Conservation (phyloP, 2,113 vertebrate species). For the Brachirus orientalis region DNA sequence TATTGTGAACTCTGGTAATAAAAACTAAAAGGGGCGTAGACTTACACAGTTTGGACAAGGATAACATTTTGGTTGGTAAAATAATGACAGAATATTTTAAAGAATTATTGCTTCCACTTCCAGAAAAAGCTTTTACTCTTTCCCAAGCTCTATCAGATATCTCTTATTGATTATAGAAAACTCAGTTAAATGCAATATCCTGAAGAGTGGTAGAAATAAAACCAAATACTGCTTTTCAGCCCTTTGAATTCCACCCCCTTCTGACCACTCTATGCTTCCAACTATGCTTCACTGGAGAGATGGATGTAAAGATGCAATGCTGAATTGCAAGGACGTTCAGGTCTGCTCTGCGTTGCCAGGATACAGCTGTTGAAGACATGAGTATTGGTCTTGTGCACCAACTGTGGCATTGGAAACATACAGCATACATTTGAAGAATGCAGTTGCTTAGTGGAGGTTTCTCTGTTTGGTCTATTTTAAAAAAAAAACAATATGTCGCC, state of each 20-base stretch:
- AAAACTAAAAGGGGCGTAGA: neutral
- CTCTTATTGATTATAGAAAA: conserved; percentile 1
- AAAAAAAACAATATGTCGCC: neutral
- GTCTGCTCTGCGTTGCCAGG: conserved; percentile 79
- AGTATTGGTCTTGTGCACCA: conserved; percentile 52
- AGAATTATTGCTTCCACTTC: neutral
- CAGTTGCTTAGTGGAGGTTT: conserved; percentile 22
- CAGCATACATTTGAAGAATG: conserved; percentile 26
- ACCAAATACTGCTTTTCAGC: conserved; percentile 39
- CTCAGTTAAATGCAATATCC: neutral
- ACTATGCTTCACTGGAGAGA: conserved; percentile 54
- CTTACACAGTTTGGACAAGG: neutral
- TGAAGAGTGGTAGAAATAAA: neutral
- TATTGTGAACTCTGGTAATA: conserved; percentile 2
- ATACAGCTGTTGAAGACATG: conserved; percentile 69
- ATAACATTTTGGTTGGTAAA: too few species aligned
- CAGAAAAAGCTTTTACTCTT: neutral
- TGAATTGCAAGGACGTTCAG: conserved; percentile 71
- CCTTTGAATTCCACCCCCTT: conserved; percentile 65
- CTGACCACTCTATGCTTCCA: conserved; percentile 62
- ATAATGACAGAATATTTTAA: neutral
- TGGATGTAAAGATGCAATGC: conserved; percentile 72
- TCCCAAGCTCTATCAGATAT: neutral
- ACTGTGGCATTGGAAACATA: conserved; percentile 44
- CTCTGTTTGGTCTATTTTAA: neutral